A percentile compares a stretch with the other conserved stretches of the same genome.
phyloP scores from a whole-genome alignment of 2,888 invertebrate species.

The Conops quadrifasciatus region DNA sequence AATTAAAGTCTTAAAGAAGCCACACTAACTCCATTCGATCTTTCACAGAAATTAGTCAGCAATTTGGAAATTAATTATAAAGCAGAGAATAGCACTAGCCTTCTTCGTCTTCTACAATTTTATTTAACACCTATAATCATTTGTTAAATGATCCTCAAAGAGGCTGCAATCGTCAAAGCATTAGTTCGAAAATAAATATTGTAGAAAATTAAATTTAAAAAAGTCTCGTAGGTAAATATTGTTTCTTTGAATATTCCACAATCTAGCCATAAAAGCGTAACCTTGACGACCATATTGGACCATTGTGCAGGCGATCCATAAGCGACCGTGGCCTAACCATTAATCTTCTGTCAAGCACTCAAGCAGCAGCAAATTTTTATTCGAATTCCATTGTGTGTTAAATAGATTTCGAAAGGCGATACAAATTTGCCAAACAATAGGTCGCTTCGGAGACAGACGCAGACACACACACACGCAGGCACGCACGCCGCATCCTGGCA shows the following conservation, averaged over 20 bases:
- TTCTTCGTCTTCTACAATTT: no score
- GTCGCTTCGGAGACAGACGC: background rate
- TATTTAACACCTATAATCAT: no score
- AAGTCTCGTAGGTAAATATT: background rate
- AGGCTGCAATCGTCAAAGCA: no score
- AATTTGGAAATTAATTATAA: no score
- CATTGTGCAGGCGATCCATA: background rate
- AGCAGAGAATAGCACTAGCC: no score
- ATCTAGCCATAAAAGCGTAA: background rate
- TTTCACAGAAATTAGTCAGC: no score
- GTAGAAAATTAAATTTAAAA: no score
- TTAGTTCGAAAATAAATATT: no score
- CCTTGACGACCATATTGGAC: background rate
- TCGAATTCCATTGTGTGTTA: conserved; percentile 62
- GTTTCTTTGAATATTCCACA: background rate
- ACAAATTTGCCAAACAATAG: conserved; percentile 58
- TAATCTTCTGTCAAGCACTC: conserved; percentile 48
- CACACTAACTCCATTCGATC: no score
- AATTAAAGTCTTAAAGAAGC: no score
- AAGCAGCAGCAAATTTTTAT: conserved; percentile 59
- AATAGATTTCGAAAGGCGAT: conserved; percentile 63
- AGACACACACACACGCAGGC: conserved; percentile 15
- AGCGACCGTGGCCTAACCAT: conserved; percentile 7
- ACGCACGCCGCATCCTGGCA: conserved; percentile 14
- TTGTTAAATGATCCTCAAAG: no score